Evolutionary conservation across 35 echinoderm and acorn worm genomes (phyloP).

Genomic region (Antedon bifida): DNA sequence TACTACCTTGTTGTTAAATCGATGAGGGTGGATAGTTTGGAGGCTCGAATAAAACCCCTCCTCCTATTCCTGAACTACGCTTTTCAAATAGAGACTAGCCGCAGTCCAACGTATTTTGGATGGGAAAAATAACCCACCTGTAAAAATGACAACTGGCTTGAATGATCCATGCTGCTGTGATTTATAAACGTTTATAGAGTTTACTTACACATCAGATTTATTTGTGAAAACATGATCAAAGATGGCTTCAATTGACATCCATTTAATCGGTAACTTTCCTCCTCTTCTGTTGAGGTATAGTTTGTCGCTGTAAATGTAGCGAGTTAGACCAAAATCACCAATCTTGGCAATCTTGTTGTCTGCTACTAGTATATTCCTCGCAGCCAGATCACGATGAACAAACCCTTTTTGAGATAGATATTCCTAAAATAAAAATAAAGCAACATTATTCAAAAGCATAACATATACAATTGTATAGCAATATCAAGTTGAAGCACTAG

Average conservation of each 20-base stretch:
- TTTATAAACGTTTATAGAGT: neutral
- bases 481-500: too few species aligned
- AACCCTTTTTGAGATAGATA: constrained; percentile 96
- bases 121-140: too few species aligned
- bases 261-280: constrained; percentile 80
- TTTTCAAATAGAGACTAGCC: too few species aligned
- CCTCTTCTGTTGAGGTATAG: constrained; percentile 69
- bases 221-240: constrained; percentile 83
- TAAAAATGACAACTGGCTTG: too few species aligned
- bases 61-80: too few species aligned
- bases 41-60: too few species aligned
- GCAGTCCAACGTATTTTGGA: too few species aligned
- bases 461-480: too few species aligned
- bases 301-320: constrained; percentile 88
- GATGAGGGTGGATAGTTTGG: neutral
- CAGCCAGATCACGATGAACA: constrained; percentile 89
- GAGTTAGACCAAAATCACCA: constrained; percentile 94
- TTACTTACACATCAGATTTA: constrained; percentile 87
- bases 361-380: constrained; percentile 77
- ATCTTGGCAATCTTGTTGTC: constrained; percentile 82
- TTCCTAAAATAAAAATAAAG: constrained; percentile 33
- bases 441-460: too few species aligned
- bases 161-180: neutral
- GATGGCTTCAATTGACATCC: constrained; percentile 98
- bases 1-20: neutral